Evolutionary conservation across 2,888 invertebrate species (phyloP).

Genomic region (Drosophila demipolita): DNA sequence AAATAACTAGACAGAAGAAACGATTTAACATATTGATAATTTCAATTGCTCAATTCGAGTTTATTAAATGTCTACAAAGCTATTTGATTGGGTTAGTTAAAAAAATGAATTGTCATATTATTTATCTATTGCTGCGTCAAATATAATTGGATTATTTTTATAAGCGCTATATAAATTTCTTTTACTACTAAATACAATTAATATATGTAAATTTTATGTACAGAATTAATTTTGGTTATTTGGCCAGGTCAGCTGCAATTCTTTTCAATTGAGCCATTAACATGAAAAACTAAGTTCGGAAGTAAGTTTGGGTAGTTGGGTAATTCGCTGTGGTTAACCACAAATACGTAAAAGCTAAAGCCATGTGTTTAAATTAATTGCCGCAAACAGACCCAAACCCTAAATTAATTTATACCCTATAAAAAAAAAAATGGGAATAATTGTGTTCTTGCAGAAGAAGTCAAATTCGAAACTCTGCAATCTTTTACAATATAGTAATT

Average conservation of each 20-base stretch:
- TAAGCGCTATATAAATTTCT: neutral
- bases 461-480: neutral
- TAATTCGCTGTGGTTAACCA: slow-evolving; percentile 65
- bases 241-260: slow-evolving; percentile 16
- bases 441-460: neutral
- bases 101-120: neutral
- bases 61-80: neutral
- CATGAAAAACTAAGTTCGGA: slow-evolving; percentile 22
- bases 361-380: slow-evolving; percentile 81
- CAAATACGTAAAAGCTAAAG: slow-evolving; percentile 80
- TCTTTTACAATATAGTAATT: too few relatives aligned
- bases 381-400: slow-evolving; percentile 63
- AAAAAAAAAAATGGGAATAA: neutral
- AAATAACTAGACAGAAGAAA: neutral
- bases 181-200: neutral
- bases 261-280: slow-evolving; percentile 39
- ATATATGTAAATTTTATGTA: neutral
- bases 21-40: neutral
- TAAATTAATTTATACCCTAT: slow-evolving; percentile 56
- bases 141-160: neutral
- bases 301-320: slow-evolving; percentile 3
- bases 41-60: neutral
- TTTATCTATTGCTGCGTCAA: neutral
- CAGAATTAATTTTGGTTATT: neutral
- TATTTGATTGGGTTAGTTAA: slow-evolving; percentile 4